These are phyloP conservation scores for Trichogramma evanescens DNA, from an alignment of 2,888 invertebrate genomes.

Conservation along the genomic window DNA sequence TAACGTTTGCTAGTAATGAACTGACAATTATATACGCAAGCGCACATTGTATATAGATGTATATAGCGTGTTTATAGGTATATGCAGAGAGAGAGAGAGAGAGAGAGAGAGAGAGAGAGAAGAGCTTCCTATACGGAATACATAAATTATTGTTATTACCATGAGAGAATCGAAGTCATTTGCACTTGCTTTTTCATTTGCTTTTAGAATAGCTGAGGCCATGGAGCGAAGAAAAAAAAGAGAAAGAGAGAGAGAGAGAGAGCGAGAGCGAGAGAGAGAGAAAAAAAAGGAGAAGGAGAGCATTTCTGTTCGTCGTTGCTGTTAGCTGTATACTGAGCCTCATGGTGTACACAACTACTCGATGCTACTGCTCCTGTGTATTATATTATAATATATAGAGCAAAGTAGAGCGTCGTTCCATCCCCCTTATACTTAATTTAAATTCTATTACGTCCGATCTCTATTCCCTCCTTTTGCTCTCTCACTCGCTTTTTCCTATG, in stretches of 20 bases:
- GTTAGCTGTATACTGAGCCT: no score
- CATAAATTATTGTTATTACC: no score
- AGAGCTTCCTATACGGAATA: no score
- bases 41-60: no score
- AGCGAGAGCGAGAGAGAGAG: conserved; percentile 2
- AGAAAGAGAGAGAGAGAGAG: conserved; percentile 7
- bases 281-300: conserved; percentile 9
- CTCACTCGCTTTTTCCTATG: conserved; percentile 41
- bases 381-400: not conserved
- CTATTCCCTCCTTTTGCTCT: conserved; percentile 44
- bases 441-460: conserved; percentile 48
- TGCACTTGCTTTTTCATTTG: no score
- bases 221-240: conserved; percentile 18
- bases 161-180: no score
- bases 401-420: not conserved
- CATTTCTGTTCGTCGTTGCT: not conserved
- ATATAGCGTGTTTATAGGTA: no score
- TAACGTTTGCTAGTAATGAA: conserved; percentile 1
- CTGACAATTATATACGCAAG: not conserved
- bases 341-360: conserved; percentile 13
- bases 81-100: no score
- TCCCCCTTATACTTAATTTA: conserved; percentile 41
- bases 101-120: no score
- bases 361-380: no score
- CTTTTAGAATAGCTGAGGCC: no score